Percentiles rank a stretch among this genome's conserved stretches.
phyloP scores from a whole-genome alignment of 2,113 vertebrate species.

The Castor canadensis region DNA sequence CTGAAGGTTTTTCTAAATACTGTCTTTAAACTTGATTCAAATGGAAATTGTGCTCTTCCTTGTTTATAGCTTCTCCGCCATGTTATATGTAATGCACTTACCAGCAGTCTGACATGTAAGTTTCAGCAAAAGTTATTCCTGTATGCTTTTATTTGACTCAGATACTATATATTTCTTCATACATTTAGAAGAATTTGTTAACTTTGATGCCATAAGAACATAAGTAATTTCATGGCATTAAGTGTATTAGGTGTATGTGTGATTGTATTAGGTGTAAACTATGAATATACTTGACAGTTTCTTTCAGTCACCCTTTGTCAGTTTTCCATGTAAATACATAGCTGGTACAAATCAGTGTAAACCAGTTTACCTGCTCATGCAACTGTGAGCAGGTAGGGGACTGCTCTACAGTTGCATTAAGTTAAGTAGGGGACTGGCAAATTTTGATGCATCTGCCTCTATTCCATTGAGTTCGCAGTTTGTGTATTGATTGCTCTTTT shows the following conservation, averaged over 20 bases:
- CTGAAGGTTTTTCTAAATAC: neutral
- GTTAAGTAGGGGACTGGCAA: neutral
- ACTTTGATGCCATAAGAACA: neutral
- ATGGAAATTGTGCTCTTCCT: neutral
- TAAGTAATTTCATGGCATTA: neutral
- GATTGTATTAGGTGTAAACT: no score
- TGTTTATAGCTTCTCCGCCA: neutral
- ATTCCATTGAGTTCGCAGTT: neutral
- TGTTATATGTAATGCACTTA: neutral
- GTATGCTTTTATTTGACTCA: neutral
- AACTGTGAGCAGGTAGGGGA: no score
- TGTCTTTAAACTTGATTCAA: neutral
- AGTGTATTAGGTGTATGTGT: no score
- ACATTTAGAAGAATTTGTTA: neutral
- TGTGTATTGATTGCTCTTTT: neutral
- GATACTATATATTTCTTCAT: neutral
- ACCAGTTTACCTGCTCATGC: neutral
- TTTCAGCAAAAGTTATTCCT: neutral
- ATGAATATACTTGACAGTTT: neutral
- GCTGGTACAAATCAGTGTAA: slow-evolving; percentile 27
- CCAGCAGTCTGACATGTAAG: neutral
- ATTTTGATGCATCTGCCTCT: neutral
- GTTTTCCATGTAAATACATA: slow-evolving; percentile 3
- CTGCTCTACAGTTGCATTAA: no score
- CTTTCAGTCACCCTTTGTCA: neutral